Evolutionary conservation across 2,113 vertebrate species (phyloP), one percentile per base, ranked within the genome.

Genomic region (Coptodon bakossiorum): DNA sequence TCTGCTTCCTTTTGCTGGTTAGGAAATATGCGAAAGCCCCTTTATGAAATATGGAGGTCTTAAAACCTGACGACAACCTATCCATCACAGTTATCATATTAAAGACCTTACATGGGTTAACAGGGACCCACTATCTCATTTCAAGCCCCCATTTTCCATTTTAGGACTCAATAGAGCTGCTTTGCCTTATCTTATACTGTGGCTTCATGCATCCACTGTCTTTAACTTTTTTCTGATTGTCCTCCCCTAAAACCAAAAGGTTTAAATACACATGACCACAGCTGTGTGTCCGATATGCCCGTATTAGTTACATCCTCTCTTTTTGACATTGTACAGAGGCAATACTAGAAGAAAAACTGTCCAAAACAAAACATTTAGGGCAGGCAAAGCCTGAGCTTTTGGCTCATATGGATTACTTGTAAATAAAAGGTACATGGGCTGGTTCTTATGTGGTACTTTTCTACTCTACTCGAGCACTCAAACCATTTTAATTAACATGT

Each of bases 271-370:
- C 38, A 73, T 73, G 0, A 4, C 45, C 68, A 76, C 68, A 73
- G 68, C 22, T 76, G 4, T 19, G 9, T 48, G 40, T 29, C 14
- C 6, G 9, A 29, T 24, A 48, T 29, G 22, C 22, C 68, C 0
- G 1, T 43, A 43, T 76, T 29, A 48, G 24, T 17, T 48, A 48
- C 24, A 48, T 29, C 14, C 40, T 11, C 14, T 48, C 14, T 43
- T 48, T 76, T 0, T 48, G 68, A 73, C 24, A 19, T 29, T 9
- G 0, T 0, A 73, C 5, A 29, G 22, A 48, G 22, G 8, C 68
- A 73, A 73, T 7, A 73, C 43, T 6, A 27, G 38, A 45, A 73
- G 22, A 11, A 48, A 29, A 76, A 11, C 38, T 10, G 38, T 45
- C 68, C 22, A 27, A 73, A 73, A 27, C 68, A 73, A 29, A 76